Conservation (phyloP, 2,888 invertebrate species). For the Melanostoma mellinum region DNA sequence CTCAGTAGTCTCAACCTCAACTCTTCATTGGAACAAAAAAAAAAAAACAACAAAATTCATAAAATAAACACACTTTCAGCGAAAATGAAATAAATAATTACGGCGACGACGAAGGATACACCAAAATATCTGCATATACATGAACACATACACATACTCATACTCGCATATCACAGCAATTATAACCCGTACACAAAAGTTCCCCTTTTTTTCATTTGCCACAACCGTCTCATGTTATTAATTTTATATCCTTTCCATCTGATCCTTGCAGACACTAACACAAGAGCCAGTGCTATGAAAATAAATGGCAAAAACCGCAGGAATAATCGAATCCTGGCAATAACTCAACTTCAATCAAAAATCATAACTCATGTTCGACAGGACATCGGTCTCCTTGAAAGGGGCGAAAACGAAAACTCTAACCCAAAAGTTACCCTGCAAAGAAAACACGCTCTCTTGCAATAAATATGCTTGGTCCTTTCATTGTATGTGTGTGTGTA, state of each 20-base stretch:
- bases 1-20: slow-evolving; percentile 12
- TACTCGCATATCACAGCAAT: slow-evolving; percentile 27
- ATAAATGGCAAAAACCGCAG: slow-evolving; percentile 46
- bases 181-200: slow-evolving; percentile 38
- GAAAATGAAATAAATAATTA: slow-evolving; percentile 70
- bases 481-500: slow-evolving; percentile 25
- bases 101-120: slow-evolving; percentile 50
- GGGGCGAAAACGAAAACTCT: slow-evolving; percentile 17
- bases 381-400: slow-evolving; percentile 63
- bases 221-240: slow-evolving; percentile 51
- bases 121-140: slow-evolving; percentile 49
- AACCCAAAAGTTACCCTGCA: slow-evolving; percentile 31
- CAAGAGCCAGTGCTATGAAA: slow-evolving; percentile 16
- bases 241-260: slow-evolving; percentile 49
- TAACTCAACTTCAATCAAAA: slow-evolving; percentile 82
- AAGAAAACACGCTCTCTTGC: slow-evolving; percentile 61
- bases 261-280: slow-evolving; percentile 38
- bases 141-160: slow-evolving; percentile 15
- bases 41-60: slow-evolving; percentile 37
- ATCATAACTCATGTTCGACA: slow-evolving; percentile 80
- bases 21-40: slow-evolving; percentile 9
- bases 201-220: slow-evolving; percentile 22
- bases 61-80: slow-evolving; percentile 69
- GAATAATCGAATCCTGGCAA: slow-evolving; percentile 74
- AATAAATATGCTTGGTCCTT: slow-evolving; percentile 57